Evolutionary conservation across 2,797 vertebrate species (phyloP), one percentile per base, ranked within the genome.

Genomic region (Mormyrops attenuatus): DNA sequence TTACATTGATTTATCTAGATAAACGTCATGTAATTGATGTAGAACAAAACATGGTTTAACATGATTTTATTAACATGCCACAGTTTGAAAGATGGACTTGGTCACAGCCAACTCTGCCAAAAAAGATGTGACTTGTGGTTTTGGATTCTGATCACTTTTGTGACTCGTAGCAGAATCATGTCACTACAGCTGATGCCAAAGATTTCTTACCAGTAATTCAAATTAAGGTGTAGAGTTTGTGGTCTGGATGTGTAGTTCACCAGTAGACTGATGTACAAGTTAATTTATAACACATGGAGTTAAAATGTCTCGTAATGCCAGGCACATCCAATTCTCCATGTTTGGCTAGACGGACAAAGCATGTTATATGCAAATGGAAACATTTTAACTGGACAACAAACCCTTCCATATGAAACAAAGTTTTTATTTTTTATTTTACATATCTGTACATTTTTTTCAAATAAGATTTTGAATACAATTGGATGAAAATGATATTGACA

Each of bases 371-470:
- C 11, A 85, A 26, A 22, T 49, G 20, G 9, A 2, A 85, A 5
- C 20, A 44, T 63, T 63, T 60, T 13, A 88, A 90, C 63, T 63
- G 55, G 84, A 89, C 26, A 94, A 93, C 93, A 94, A 94, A 92
- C 94, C 92, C 77, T 94, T 89, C 93, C 95, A 92, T 99, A 99
- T 95, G 97, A 99, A 99, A 99, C 97, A 99, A 99, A 95, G 96
- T 98, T 97, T 97, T 94, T 94, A 97, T 95, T 96, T 96, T 98
- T 99, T 98, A 99, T 99, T 99, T 99, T 99, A 99, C 98, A 99
- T 98, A 97, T 99, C 97, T 99, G 95, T 99, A 99, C 98, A 99
- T 97, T 22, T 86, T 86, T 93, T 95, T 95, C 94, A 97, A 97
- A 97, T 96, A 97, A 97, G 96, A 96, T 96, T 97, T 96, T 96